Percentiles rank a stretch among this genome's conserved stretches.
phyloP scores from a whole-genome alignment of 2,888 invertebrate species.

The Tenthredo livida region DNA sequence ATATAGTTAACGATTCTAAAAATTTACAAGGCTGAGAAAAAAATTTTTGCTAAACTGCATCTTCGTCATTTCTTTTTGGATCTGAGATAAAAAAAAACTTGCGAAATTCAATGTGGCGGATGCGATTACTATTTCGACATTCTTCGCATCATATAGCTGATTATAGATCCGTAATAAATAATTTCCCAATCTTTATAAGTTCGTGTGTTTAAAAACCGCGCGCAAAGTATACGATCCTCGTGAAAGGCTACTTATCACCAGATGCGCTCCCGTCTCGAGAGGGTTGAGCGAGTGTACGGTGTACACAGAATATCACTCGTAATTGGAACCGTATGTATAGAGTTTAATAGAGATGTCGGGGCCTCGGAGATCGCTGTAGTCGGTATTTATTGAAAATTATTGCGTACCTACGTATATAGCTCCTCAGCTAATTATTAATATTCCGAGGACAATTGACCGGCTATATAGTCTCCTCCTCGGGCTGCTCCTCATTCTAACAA shows the following conservation, averaged over 20 bases:
- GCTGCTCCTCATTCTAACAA: background rate
- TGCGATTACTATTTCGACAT: background rate
- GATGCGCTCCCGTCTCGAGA: background rate
- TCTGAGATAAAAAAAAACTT: background rate
- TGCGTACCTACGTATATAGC: background rate
- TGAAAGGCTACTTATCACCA: background rate
- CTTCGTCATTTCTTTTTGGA: too few relatives aligned
- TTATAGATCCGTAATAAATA: background rate
- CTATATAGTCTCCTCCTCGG: background rate
- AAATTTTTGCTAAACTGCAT: too few relatives aligned
- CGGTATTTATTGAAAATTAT: slow-evolving; percentile 50
- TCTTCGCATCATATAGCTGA: background rate
- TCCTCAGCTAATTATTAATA: slow-evolving; percentile 35
- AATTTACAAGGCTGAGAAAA: too few relatives aligned
- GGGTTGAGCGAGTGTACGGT: background rate
- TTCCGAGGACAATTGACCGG: slow-evolving; percentile 39
- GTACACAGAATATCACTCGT: background rate
- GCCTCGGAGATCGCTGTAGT: background rate
- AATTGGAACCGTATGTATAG: background rate
- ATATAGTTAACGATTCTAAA: too few relatives aligned
- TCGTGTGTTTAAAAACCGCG: background rate
- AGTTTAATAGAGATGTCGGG: slow-evolving; percentile 2
- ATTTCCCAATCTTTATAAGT: background rate
- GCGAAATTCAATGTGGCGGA: too few relatives aligned
- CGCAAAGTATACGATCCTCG: background rate